Conservation (phyloP, 2,888 invertebrate species). For the Arctia plantaginis region DNA sequence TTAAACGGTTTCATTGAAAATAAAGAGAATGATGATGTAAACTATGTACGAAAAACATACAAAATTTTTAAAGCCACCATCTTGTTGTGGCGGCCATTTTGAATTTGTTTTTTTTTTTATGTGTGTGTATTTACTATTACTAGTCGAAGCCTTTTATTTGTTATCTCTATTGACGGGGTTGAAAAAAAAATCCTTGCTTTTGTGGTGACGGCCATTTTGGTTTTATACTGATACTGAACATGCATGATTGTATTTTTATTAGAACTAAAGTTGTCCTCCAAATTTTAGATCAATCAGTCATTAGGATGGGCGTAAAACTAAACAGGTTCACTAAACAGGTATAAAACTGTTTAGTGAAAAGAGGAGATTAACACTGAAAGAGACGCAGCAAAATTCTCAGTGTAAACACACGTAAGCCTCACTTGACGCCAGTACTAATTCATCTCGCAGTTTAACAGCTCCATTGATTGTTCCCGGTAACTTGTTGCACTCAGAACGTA, state of each 20-base stretch:
- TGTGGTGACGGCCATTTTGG: background rate
- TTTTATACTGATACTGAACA: background rate
- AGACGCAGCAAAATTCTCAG: background rate
- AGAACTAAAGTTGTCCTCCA: background rate
- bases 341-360: no score
- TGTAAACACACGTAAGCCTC: background rate
- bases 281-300: background rate
- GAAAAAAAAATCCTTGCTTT: background rate
- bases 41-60: no score
- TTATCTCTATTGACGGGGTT: background rate
- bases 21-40: no score
- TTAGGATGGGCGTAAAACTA: background rate
- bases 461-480: background rate
- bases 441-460: background rate
- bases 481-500: background rate
- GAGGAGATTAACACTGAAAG: no score
- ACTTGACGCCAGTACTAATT: background rate
- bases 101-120: no score
- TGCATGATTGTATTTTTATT: background rate
- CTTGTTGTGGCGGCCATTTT: no score
- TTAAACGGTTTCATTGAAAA: no score
- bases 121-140: no score
- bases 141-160: no score
- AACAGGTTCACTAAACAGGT: no score
- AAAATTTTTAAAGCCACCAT: no score